Conservation (phyloP, 1,140 invertebrate genomes). For the Palaemon carinicauda region DNA sequence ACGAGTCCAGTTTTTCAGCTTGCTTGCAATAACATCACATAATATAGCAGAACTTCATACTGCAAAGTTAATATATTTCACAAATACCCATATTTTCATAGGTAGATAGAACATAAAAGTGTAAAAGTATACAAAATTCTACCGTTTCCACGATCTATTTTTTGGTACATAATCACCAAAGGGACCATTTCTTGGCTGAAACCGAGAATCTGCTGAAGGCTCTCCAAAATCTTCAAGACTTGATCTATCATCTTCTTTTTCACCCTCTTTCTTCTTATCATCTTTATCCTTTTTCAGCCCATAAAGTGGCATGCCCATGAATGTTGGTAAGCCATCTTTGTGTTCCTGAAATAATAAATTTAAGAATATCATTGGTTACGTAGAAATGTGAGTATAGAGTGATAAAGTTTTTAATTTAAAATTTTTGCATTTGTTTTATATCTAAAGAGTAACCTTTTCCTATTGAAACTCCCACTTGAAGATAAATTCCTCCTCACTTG, state of each 20-base stretch:
- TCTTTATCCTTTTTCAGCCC: constrained; percentile 60
- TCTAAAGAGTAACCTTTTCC: not conserved
- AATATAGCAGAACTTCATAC: too few relatives aligned
- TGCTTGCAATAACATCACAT: too few relatives aligned
- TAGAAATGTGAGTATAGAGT: too few relatives aligned
- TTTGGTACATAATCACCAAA: constrained; percentile 19
- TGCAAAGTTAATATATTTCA: too few relatives aligned
- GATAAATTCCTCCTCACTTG: too few relatives aligned
- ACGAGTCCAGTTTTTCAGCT: too few relatives aligned
- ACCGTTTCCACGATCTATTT: constrained; percentile 38
- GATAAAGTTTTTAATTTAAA: not conserved
- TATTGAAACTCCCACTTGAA: not conserved
- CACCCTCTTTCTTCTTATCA: constrained; percentile 36
- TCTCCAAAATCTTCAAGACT: constrained; percentile 33
- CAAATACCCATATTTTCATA: too few relatives aligned
- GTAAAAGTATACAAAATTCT: not conserved
- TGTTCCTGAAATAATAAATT: constrained; percentile 35
- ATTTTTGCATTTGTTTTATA: not conserved
- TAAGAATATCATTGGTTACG: not conserved
- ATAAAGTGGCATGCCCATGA: constrained; percentile 83
- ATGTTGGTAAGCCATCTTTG: constrained; percentile 68
- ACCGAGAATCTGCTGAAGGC: not conserved
- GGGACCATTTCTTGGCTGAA: constrained; percentile 11
- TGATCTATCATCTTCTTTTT: constrained; percentile 25
- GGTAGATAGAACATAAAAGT: too few relatives aligned